These are phyloP conservation scores for Cryptocephalus moraei DNA, from an alignment of 2,888 invertebrate species.

Conservation along the genomic window DNA sequence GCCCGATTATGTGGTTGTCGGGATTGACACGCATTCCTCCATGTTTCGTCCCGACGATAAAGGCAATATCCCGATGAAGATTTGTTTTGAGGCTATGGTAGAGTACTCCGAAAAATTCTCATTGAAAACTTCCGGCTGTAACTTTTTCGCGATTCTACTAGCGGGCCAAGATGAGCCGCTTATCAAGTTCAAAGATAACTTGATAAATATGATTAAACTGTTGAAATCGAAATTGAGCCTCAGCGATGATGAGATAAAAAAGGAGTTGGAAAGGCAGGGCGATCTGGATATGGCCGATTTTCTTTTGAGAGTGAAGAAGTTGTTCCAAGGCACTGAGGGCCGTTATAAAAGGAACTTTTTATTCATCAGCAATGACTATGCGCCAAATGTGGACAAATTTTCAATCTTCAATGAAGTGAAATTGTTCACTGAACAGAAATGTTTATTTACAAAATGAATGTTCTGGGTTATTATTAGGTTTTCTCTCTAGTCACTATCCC, in stretches of 20 bases:
- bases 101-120: constrained; percentile 23
- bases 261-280: constrained; percentile 17
- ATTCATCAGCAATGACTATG: constrained; percentile 27
- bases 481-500: too few relatives aligned
- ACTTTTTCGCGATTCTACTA: constrained; percentile 22
- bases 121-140: constrained; percentile 17
- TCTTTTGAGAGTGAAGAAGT: constrained; percentile 23
- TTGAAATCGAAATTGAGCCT: constrained; percentile 15
- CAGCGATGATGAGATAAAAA: constrained; percentile 16
- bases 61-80: constrained; percentile 19
- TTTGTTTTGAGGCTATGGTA: constrained; percentile 22
- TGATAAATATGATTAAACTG: constrained; percentile 20
- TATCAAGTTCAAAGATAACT: constrained; percentile 19
- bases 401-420: constrained; percentile 26
- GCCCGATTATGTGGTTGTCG: constrained; percentile 25
- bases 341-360: constrained; percentile 20
- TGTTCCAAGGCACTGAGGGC: constrained; percentile 22
- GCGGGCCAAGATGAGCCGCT: constrained; percentile 19
- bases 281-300: constrained; percentile 22
- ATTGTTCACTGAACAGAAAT: constrained; percentile 21
- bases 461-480: too few relatives aligned
- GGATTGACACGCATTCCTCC: constrained; percentile 24
- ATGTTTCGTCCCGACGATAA: constrained; percentile 23
- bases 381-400: constrained; percentile 24
- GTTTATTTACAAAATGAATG: too few relatives aligned